phyloP scores from a whole-genome alignment of 1,140 invertebrate species.

The Steinernema khuongi region DNA sequence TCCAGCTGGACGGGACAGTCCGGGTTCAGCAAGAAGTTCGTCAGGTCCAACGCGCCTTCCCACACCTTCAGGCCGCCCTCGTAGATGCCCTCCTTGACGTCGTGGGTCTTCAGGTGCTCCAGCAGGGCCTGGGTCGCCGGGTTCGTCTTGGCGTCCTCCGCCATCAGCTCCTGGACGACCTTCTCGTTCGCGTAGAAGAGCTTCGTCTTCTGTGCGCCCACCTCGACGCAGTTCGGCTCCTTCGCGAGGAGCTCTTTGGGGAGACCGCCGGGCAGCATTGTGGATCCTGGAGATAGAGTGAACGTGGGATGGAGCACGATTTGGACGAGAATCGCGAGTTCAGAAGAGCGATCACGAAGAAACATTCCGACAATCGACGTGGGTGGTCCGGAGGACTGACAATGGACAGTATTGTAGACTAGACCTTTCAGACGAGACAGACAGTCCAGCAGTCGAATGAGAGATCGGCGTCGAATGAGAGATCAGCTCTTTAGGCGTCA shows the following conservation, averaged over 20 bases:
- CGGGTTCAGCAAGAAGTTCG: conserved; percentile 18
- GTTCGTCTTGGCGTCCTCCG: not conserved
- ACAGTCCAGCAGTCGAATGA: too few species aligned
- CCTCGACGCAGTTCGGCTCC: not conserved
- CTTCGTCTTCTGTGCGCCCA: not conserved
- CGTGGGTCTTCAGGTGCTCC: not conserved
- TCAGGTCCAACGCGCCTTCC: conserved; percentile 31
- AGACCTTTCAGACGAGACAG: too few species aligned
- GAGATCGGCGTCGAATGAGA: too few species aligned
- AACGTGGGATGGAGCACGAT: too few species aligned
- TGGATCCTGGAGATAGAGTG: too few species aligned
- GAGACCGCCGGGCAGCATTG: not conserved
- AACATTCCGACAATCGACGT: too few species aligned
- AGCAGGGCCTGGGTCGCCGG: not conserved
- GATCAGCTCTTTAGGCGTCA: too few species aligned
- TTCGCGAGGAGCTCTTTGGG: not conserved
- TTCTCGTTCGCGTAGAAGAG: not conserved
- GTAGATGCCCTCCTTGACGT: conserved; percentile 2
- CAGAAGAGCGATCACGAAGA: too few species aligned
- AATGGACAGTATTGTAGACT: too few species aligned
- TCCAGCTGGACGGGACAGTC: not conserved
- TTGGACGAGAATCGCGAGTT: too few species aligned
- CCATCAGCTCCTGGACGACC: not conserved
- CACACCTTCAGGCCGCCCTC: conserved; percentile 20
- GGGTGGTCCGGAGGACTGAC: too few species aligned